Evolutionary conservation across 2,888 invertebrate species (phyloP), one percentile per base, ranked within the genome.

Genomic region (Metopia argyrocephala): DNA sequence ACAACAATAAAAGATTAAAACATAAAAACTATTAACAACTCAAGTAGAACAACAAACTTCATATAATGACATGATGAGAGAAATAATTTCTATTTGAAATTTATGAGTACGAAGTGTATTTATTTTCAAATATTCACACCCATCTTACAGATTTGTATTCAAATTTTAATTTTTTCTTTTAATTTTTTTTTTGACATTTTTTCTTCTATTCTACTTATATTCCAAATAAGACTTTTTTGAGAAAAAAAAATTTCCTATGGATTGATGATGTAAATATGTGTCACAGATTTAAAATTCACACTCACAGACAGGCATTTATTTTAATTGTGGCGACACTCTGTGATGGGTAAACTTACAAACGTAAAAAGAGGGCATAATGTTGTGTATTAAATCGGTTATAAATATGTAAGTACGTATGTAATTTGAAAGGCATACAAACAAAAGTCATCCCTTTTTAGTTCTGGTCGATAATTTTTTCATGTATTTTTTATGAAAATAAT

Each of bases 221-320:
- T 12, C 12, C 7, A 31, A 31, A 31, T 0, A 31, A 31, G 31
- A 31, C n/a, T n/a, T n/a, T n/a, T n/a, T n/a, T n/a, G n/a, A 31
- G 12, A 12, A 31, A 12, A 12, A 31, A 12, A 12, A 1, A 31
- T 31, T 31, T 74, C 61, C 62, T 38, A 27, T 23, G 56, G 57
- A 50, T 59, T 66, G 52, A 59, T 80, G 79, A 80, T n/a, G n/a
- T n/a, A 82, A 85, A 84, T 85, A 83, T 85, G 81, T 83, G 79
- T 79, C 84, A 84, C 83, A 84, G 85, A 85, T 85, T 85, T 85
- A 76, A 76, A 28, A 64, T 52, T 54, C 50, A 79, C 70, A 75
- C 62, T 31, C 31, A 56, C 15, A 12, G 7, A 31, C 31, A 31
- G 15, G 15, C 1, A 2, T 18, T 18, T 45, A 23, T 28, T 81